These are phyloP conservation scores for Ariolimax columbianus DNA, from an alignment of 2,888 invertebrate species.

Conservation along the genomic window DNA sequence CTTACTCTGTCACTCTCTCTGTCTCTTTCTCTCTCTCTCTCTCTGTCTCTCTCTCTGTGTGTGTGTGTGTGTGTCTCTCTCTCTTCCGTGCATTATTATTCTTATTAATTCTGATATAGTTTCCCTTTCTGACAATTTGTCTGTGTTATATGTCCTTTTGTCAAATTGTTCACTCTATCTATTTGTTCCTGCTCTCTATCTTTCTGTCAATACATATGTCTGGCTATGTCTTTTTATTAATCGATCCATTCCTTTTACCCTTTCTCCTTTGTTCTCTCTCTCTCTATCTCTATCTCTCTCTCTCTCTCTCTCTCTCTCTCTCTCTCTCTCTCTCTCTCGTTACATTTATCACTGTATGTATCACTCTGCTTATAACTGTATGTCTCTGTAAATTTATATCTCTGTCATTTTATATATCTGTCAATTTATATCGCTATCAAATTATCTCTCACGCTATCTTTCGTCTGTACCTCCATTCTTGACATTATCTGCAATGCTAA, in stretches of 20 bases:
- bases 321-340: background rate
- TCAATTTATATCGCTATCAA: background rate
- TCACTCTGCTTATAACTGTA: background rate
- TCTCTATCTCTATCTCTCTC: no score
- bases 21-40: background rate
- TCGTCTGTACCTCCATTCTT: background rate
- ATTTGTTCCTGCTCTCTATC: no score
- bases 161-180: background rate
- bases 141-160: no score
- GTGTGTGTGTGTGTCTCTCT: background rate
- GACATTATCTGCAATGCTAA: no score
- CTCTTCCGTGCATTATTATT: background rate
- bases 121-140: no score
- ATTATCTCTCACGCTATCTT: background rate
- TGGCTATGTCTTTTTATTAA: no score
- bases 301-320: background rate
- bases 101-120: no score
- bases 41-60: constrained; percentile 1
- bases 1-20: background rate
- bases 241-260: background rate
- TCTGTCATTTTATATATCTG: background rate
- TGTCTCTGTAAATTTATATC: background rate
- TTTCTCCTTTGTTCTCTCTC: no score
- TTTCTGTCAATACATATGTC: no score
- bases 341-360: background rate